These are phyloP conservation scores for Rhinogobius similis DNA, from an alignment of 2,113 vertebrate genomes.

Conservation along the genomic window DNA sequence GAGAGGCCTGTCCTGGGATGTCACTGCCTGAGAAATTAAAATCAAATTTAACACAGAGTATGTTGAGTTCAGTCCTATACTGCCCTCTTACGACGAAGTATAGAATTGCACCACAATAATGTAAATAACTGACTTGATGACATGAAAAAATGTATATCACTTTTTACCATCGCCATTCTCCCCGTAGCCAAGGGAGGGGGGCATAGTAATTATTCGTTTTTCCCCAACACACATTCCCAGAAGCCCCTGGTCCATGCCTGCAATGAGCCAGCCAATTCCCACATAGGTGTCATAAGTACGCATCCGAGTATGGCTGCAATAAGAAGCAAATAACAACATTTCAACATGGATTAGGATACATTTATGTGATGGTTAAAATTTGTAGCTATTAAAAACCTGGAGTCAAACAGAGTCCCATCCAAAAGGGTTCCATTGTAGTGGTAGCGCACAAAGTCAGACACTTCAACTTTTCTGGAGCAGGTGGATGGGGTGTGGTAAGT, in stretches of 20 bases:
- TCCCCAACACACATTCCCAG: constrained; percentile 97
- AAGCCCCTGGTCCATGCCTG: constrained; percentile 96
- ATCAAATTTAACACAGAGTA: background rate
- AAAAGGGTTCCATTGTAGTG: constrained; percentile 96
- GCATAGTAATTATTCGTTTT: constrained; percentile 90
- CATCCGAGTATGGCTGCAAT: constrained; percentile 90
- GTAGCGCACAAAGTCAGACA: constrained; percentile 94
- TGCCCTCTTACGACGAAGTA: constrained; percentile 5
- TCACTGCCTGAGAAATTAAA: constrained; percentile 83
- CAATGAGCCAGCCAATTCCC: constrained; percentile 97
- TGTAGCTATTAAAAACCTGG: constrained; percentile 81
- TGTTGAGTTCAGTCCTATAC: constrained; percentile 6
- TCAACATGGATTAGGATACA: too few species aligned
- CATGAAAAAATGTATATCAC: background rate
- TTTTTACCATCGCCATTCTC: constrained; percentile 92
- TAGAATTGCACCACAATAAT: constrained; percentile 15
- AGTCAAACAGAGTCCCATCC: constrained; percentile 97
- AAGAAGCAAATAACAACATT: background rate
- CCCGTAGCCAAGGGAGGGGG: constrained; percentile 92
- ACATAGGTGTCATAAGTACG: constrained; percentile 95
- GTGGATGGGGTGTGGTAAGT: constrained; percentile 85
- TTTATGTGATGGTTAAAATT: background rate
- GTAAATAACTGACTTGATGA: background rate
- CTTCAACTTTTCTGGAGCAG: constrained; percentile 87
- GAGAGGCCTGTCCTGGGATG: constrained; percentile 92